Evolutionary conservation across 2,888 invertebrate species (phyloP), one percentile per base, ranked within the genome.

Genomic region (Lagria hirta): DNA sequence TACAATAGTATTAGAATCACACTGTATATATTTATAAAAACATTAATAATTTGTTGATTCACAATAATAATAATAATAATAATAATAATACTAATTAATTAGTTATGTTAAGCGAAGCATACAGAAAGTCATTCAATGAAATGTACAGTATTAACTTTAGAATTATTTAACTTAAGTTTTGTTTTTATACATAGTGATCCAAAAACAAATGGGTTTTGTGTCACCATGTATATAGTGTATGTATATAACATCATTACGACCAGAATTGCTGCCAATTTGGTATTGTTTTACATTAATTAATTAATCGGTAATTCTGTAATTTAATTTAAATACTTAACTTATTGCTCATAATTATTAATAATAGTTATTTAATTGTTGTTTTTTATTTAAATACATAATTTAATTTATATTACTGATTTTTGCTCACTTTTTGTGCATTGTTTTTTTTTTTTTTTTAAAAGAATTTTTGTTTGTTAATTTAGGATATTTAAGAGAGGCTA

Each of bases 401-500:
- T 13, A 28, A 10, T 24, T 27, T 33, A 18, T 18, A 24, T 30
- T 24, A 8, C 46, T 47, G 49, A 42, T 32, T 33, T 34, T 49
- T 49, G 49, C 46, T 49, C 46, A 51, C 30, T 34, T 23, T n/a
- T n/a, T n/a, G n/a, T 16, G 16, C 20, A 23, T 44, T 45, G 28
- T 35, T 41, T 28, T 29, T 41, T 43, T 35, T 24, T 36, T n/a
- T 20, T 18, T 48, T 40, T 34, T 10, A 33, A 37, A 17, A 18
- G 33, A n/a, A n/a, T 49, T 48, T 35, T 43, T 46, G n/a, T n/a
- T n/a, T n/a, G 38, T 48, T 47, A 20, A 12, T 44, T 42, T 41
- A 32, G 33, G 41, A 32, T 54, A 44, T 49, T 45, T 49, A 49
- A 50, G 51, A n/a, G n/a, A 54, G 54, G 54, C 52, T 54, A 54